These are phyloP conservation scores for Neosalanx taihuensis DNA, from an alignment of 2,797 vertebrate species.

Conservation along the genomic window DNA sequence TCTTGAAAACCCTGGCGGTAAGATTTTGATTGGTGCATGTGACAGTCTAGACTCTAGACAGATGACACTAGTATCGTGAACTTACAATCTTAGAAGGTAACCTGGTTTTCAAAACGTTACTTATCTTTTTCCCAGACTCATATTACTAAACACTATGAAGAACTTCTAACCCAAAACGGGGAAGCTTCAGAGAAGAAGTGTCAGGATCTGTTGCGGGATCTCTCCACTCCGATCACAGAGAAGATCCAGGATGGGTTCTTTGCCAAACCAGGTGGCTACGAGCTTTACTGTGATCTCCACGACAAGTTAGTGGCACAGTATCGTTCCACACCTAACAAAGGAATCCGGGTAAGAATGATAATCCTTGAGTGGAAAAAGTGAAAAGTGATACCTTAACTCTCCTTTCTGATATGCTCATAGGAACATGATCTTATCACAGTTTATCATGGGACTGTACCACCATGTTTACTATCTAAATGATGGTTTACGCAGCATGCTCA, in stretches of 20 bases:
- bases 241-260: conserved; percentile 35
- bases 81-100: neutral
- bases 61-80: neutral
- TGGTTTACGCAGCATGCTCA: neutral
- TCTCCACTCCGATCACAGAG: conserved; percentile 25
- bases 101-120: neutral
- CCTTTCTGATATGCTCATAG: neutral
- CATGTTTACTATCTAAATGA: neutral
- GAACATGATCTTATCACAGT: neutral
- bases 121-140: neutral
- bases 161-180: conserved; percentile 30
- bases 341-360: conserved; percentile 35
- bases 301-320: conserved; percentile 34
- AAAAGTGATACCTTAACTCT: neutral
- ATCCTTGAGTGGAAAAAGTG: neutral
- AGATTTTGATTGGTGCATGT: neutral
- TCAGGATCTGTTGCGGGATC: conserved; percentile 33
- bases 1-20: conserved; percentile 41
- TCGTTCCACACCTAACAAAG: conserved; percentile 36
- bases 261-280: conserved; percentile 46
- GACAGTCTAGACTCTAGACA: neutral
- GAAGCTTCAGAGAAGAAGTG: conserved; percentile 35
- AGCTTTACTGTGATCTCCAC: conserved; percentile 37
- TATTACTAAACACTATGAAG: conserved; percentile 23
- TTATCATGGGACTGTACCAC: neutral